Evolutionary conservation across 2,113 vertebrate species (phyloP), one percentile per base, ranked within the genome.

Genomic region (Ameiurus melas): DNA sequence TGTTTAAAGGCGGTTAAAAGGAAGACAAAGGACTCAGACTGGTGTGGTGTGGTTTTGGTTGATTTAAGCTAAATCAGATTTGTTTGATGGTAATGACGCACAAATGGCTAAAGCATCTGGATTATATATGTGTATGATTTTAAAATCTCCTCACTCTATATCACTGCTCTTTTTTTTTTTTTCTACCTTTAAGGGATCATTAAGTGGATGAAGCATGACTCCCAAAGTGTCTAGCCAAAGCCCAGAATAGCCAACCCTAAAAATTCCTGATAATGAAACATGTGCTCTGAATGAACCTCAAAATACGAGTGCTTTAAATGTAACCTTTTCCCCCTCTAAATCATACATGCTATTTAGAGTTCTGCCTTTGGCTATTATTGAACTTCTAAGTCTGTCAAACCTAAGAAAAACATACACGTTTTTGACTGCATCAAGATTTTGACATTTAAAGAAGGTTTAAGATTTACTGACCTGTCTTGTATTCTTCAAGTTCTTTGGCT

Each of bases 401-500:
- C 33, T 12, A 51, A 78, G 39, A 51, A 51, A 71, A 71, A 78
- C 20, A 51, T 51, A 51, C 47, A 51, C 43, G 43, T 51, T 51
- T 51, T 51, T 51, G 73, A 77, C 4, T 51, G 13, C 22, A 51
- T 77, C 39, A 51, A 27, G 39, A 25, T 77, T 47, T 77, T 77
- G 43, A 51, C 75, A n/a, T 51, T 20, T 62, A 14, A 68, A 82
- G 14, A 47, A 64, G 60, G 64, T 27, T 27, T 43, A 16, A 60
- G 20, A n/a, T 84, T 84, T 55, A 93, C 97, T 92, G 89, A 98
- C 98, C 98, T 92, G 97, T 97, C 93, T 97, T 97, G 92, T 95
- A 94, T 91, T 96, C 96, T 83, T 96, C 96, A 64, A 86, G 77
- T 86, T 88, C 88, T 84, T 89, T 91, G 71, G 90, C 86, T 91